phyloP scores from a whole-genome alignment of 2,113 vertebrate genomes.

The Hippocampus zosterae region DNA sequence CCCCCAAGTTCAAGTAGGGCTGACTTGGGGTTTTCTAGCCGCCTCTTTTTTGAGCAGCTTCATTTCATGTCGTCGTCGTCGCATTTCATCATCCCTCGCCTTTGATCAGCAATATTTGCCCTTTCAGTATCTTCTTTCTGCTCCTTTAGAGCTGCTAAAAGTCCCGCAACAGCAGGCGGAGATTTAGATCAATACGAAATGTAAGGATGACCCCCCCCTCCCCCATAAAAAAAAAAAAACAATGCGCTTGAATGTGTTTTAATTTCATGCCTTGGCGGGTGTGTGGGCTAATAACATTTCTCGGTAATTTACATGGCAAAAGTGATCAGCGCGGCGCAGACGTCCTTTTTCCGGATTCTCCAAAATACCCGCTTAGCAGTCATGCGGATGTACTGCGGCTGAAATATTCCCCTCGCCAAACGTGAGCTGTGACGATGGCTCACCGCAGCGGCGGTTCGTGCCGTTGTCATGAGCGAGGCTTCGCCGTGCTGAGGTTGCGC shows the following conservation, averaged over 20 bases:
- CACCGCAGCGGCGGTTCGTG: constrained; percentile 51
- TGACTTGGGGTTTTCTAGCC: constrained; percentile 22
- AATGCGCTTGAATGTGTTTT: constrained; percentile 13
- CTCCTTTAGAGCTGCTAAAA: constrained; percentile 25
- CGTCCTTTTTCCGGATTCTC: constrained; percentile 11
- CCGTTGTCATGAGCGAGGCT: constrained; percentile 49
- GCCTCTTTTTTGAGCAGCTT: constrained; percentile 28
- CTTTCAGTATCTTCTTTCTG: constrained; percentile 20
- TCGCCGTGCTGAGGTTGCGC: constrained; percentile 58
- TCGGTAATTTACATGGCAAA: constrained; percentile 32
- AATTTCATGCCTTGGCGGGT: constrained; percentile 35
- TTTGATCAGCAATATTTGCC: constrained; percentile 51
- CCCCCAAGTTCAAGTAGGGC: constrained; percentile 17
- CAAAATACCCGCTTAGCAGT: constrained; percentile 22
- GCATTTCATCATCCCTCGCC: constrained; percentile 49
- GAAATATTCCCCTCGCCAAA: constrained; percentile 52
- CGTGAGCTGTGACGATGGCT: constrained; percentile 50
- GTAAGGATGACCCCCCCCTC: background rate
- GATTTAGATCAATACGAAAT: constrained; percentile 16
- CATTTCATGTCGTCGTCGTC: constrained; percentile 44
- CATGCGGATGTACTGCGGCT: constrained; percentile 14
- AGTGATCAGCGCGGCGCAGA: constrained; percentile 32
- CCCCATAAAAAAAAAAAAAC: background rate
- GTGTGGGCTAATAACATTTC: constrained; percentile 47
- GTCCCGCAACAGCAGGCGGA: constrained; percentile 2